Evolutionary conservation across 1,140 invertebrate genomes (phyloP).

Genomic region (Drosophila pandora): DNA sequence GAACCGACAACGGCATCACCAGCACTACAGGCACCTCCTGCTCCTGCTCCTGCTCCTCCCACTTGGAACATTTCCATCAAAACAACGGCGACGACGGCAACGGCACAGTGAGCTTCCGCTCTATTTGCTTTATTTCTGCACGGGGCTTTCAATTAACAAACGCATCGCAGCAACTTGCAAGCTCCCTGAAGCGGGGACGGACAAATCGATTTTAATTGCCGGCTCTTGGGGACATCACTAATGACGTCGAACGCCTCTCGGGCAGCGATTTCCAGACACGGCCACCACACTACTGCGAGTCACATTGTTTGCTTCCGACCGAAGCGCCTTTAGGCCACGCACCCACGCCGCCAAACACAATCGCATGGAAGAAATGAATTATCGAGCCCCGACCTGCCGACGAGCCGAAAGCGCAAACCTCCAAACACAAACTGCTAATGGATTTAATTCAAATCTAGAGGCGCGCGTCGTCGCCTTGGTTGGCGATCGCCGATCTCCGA

Average conservation of each 20-base stretch:
- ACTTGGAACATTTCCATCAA: slow-evolving; percentile 38
- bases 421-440: slow-evolving; percentile 79
- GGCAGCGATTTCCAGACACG: slow-evolving; percentile 3
- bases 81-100: neutral
- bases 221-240: slow-evolving; percentile 49
- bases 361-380: slow-evolving; percentile 5
- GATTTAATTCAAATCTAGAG: slow-evolving; percentile 65
- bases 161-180: slow-evolving; percentile 19
- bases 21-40: neutral
- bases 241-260: slow-evolving; percentile 12
- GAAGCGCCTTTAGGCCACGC: slow-evolving; percentile 2
- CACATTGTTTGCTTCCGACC: slow-evolving; percentile 18
- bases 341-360: slow-evolving; percentile 1
- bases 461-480: slow-evolving; percentile 47
- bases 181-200: neutral
- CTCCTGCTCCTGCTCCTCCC: neutral
- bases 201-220: slow-evolving; percentile 54
- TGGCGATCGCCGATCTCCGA: slow-evolving; percentile 50
- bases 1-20: slow-evolving; percentile 11
- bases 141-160: slow-evolving; percentile 40
- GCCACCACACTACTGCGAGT: slow-evolving; percentile 3
- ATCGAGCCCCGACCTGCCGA: slow-evolving; percentile 11
- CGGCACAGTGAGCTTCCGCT: slow-evolving; percentile 40
- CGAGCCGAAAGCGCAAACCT: slow-evolving; percentile 41
- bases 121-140: slow-evolving; percentile 49